Evolutionary conservation across 92 coral and sea anemone genomes (phyloP).

Genomic region (Zoanthus gigantus): DNA sequence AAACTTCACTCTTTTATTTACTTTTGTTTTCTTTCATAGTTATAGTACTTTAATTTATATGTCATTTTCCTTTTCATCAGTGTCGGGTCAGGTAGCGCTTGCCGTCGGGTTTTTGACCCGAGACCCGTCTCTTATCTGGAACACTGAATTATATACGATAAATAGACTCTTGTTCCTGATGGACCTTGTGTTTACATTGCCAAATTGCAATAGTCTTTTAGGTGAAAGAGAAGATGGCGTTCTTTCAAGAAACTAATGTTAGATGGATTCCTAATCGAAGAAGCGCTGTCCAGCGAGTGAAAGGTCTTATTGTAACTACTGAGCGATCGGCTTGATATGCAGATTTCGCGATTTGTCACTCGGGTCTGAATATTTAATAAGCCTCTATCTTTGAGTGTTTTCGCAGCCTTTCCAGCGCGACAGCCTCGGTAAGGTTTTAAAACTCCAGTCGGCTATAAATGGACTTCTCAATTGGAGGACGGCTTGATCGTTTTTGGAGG

Average conservation of each 20-base stretch:
- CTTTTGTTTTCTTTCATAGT: slow-evolving; percentile 20
- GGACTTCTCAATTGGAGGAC: slow-evolving; percentile 18
- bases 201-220: slow-evolving; percentile 14
- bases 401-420: slow-evolving; percentile 17
- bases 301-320: slow-evolving; percentile 35
- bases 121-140: slow-evolving; percentile 13
- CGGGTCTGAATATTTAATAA: slow-evolving; percentile 21
- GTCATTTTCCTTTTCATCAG: slow-evolving; percentile 30
- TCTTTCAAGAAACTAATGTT: slow-evolving; percentile 24
- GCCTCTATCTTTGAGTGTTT: slow-evolving; percentile 23
- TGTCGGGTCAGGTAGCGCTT: slow-evolving; percentile 30
- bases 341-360: slow-evolving; percentile 38
- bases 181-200: slow-evolving; percentile 32
- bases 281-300: not conserved
- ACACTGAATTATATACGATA: too few species aligned
- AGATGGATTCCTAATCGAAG: slow-evolving; percentile 16
- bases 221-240: slow-evolving; percentile 32
- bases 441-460: not conserved
- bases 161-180: slow-evolving; percentile 9
- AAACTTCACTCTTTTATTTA: slow-evolving; percentile 47
- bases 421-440: slow-evolving; percentile 16
- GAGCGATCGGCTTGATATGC: slow-evolving; percentile 36
- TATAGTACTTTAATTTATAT: slow-evolving; percentile 14
- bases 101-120: slow-evolving; percentile 27
- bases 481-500: slow-evolving; percentile 16